phyloP scores from a whole-genome alignment of 1,140 invertebrate genomes.

The Papilio machaon region DNA sequence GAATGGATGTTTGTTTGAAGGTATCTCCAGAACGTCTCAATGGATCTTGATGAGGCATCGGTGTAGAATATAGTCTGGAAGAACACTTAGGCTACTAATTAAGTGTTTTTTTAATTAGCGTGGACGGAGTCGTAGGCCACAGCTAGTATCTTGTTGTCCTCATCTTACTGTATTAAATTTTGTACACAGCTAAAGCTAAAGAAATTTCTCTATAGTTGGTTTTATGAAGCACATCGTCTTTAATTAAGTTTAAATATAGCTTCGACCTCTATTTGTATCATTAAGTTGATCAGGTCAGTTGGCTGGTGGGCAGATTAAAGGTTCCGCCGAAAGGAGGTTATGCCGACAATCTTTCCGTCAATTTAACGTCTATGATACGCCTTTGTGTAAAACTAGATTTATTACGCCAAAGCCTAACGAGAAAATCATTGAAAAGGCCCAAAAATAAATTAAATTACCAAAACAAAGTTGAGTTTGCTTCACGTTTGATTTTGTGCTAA shows the following conservation, averaged over 20 bases:
- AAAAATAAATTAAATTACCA: too few relatives aligned
- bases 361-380: background rate
- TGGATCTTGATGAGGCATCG: too few relatives aligned
- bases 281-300: constrained; percentile 15
- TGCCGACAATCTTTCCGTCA: background rate
- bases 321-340: background rate
- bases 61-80: too few relatives aligned
- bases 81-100: too few relatives aligned
- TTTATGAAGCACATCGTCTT: background rate
- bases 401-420: background rate
- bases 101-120: too few relatives aligned
- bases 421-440: too few relatives aligned
- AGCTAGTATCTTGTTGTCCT: background rate
- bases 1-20: too few relatives aligned
- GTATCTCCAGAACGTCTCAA: too few relatives aligned
- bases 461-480: too few relatives aligned
- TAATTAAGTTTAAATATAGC: constrained; percentile 4
- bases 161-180: background rate
- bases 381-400: background rate
- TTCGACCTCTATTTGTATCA: background rate
- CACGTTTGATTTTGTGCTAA: background rate
- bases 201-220: background rate
- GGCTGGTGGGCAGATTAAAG: background rate
- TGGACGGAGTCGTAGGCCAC: too few relatives aligned
- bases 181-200: background rate